A percentile compares a stretch with the other conserved stretches of the same genome.
Conservation (phyloP, 1,140 invertebrate genomes). For the Cyclargus thomasi region DNA sequence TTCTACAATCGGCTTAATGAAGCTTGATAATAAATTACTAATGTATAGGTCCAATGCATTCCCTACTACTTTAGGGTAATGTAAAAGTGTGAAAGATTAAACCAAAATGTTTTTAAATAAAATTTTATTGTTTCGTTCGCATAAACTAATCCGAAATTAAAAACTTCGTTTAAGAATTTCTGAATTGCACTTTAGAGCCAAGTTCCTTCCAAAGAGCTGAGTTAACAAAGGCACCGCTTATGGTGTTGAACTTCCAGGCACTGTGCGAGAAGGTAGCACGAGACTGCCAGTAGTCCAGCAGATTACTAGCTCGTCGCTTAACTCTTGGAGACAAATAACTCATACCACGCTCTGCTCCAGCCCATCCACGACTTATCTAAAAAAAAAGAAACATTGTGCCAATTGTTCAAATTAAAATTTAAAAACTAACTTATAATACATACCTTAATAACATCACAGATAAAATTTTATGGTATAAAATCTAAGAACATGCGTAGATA, state of each 20-base stretch:
- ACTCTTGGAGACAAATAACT: conserved; percentile 48
- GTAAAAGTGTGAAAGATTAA: no score
- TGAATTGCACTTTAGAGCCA: conserved; percentile 38
- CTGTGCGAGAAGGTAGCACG: conserved; percentile 35
- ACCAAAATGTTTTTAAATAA: not conserved
- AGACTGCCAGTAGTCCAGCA: conserved; percentile 43
- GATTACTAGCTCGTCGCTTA: conserved; percentile 40
- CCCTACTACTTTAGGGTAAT: no score
- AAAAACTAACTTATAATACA: no score
- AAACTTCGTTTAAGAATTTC: conserved; percentile 5
- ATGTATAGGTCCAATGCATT: no score
- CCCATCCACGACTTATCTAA: conserved; percentile 17
- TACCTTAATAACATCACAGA: no score
- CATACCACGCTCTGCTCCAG: conserved; percentile 30
- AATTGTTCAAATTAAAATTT: no score
- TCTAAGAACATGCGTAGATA: no score
- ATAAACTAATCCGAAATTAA: not conserved
- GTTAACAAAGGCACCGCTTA: conserved; percentile 53
- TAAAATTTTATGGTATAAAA: no score
- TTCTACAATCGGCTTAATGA: no score
- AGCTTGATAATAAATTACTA: no score
- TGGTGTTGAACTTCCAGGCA: conserved; percentile 61
- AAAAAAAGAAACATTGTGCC: not conserved
- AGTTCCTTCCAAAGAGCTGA: conserved; percentile 51
- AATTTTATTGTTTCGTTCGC: not conserved